These are phyloP conservation scores for Chaetoderma sp. DNA, from an alignment of 2,888 invertebrate species.

Conservation along the genomic window DNA sequence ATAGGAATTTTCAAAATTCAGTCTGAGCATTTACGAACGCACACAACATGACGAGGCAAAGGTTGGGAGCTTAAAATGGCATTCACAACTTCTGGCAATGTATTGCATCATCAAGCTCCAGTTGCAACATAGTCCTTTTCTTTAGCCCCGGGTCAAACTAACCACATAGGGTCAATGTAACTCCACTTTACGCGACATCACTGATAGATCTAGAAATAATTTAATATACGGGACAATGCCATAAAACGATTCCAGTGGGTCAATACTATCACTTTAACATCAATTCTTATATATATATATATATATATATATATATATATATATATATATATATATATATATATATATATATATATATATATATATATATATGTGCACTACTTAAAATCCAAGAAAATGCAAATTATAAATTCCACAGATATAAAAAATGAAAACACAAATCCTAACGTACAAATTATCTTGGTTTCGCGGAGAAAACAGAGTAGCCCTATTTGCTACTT, in stretches of 20 bases:
- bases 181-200: background rate
- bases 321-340: conserved; percentile 9
- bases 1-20: too few relatives aligned
- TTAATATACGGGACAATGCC: background rate
- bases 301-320: conserved; percentile 7
- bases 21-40: too few relatives aligned
- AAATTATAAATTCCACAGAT: too few relatives aligned
- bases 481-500: background rate
- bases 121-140: too few relatives aligned
- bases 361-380: conserved; percentile 6
- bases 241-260: background rate
- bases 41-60: too few relatives aligned
- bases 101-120: too few relatives aligned
- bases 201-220: background rate
- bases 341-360: conserved; percentile 7
- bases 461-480: background rate
- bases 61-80: too few relatives aligned
- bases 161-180: too few relatives aligned
- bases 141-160: too few relatives aligned
- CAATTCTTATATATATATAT: conserved; percentile 6
- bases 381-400: too few relatives aligned
- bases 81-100: too few relatives aligned
- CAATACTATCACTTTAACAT: too few relatives aligned
- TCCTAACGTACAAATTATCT: background rate
- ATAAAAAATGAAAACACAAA: background rate